Percentiles rank a stretch among this genome's conserved stretches.
These are phyloP conservation scores for Smittia sp. DNA, from an alignment of 2,888 invertebrate species.

Conservation along the genomic window DNA sequence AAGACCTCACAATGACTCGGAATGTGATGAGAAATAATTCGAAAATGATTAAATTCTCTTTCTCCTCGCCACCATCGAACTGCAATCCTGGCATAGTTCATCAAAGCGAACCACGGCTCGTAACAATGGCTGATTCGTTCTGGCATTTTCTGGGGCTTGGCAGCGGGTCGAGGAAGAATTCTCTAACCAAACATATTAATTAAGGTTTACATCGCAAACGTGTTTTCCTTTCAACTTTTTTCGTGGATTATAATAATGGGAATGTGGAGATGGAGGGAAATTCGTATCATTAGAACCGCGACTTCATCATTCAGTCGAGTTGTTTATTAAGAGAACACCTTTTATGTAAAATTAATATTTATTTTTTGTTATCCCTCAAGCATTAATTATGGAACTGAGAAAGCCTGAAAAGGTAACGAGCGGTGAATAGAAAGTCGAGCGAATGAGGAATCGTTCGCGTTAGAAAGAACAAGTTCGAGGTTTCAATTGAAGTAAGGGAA, in stretches of 20 bases:
- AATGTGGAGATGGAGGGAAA: neutral
- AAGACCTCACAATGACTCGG: slow-evolving; percentile 12
- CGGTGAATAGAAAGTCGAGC: neutral
- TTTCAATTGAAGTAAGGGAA: neutral
- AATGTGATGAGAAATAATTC: slow-evolving; percentile 2
- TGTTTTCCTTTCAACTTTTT: slow-evolving; percentile 15
- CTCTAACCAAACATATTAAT: slow-evolving; percentile 32
- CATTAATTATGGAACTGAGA: neutral
- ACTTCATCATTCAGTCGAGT: neutral
- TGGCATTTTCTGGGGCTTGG: slow-evolving; percentile 10
- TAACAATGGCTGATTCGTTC: slow-evolving; percentile 37
- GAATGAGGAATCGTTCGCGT: neutral
- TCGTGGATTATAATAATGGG: slow-evolving; percentile 23
- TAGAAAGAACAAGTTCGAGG: neutral
- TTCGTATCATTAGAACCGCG: slow-evolving; percentile 25
- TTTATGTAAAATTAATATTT: slow-evolving; percentile 23
- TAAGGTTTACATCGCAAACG: slow-evolving; percentile 35
- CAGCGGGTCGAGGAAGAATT: neutral
- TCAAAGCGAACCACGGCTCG: neutral
- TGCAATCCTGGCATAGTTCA: slow-evolving; percentile 2
- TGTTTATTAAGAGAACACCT: slow-evolving; percentile 14
- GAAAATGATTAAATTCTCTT: neutral
- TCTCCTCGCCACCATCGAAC: neutral
- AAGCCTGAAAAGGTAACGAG: neutral
- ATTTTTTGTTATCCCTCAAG: slow-evolving; percentile 19